These are phyloP conservation scores for Chelonia mydas DNA, from an alignment of 2,797 vertebrate species.

Conservation along the genomic window DNA sequence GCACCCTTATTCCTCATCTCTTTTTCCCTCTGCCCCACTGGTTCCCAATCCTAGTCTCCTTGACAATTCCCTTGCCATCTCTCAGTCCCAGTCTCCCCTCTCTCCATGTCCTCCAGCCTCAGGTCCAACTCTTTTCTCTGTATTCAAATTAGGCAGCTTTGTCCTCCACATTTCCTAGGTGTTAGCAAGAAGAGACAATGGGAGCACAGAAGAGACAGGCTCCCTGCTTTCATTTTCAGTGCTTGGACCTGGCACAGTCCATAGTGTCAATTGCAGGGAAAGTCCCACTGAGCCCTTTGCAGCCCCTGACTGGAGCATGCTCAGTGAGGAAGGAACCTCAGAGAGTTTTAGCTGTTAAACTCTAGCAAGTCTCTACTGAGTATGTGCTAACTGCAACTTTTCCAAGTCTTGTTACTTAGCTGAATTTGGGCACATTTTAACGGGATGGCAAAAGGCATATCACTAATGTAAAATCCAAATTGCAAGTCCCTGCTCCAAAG, in stretches of 20 bases:
- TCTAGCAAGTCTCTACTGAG: background rate
- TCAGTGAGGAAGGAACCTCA: background rate
- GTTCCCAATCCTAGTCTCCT: too few species aligned
- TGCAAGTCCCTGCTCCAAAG: background rate
- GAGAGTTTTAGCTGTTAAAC: background rate
- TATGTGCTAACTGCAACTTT: background rate
- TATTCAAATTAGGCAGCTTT: background rate
- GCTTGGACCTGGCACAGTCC: background rate
- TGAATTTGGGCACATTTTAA: background rate
- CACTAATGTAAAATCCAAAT: background rate
- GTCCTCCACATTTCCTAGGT: background rate
- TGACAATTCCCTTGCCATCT: background rate
- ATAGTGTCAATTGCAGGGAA: background rate
- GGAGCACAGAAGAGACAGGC: background rate
- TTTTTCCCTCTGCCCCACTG: background rate
- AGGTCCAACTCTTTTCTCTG: background rate
- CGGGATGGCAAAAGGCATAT: background rate
- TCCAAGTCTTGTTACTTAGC: background rate
- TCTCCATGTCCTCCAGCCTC: too few species aligned
- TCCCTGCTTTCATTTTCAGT: background rate
- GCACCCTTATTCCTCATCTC: constrained; percentile 22
- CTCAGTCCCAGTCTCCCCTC: background rate
- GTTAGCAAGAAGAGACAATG: background rate
- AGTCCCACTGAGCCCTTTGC: background rate
- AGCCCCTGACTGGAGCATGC: background rate